These are phyloP conservation scores for Pyrochroa serraticornis DNA, from an alignment of 2,888 invertebrate species.

Conservation along the genomic window DNA sequence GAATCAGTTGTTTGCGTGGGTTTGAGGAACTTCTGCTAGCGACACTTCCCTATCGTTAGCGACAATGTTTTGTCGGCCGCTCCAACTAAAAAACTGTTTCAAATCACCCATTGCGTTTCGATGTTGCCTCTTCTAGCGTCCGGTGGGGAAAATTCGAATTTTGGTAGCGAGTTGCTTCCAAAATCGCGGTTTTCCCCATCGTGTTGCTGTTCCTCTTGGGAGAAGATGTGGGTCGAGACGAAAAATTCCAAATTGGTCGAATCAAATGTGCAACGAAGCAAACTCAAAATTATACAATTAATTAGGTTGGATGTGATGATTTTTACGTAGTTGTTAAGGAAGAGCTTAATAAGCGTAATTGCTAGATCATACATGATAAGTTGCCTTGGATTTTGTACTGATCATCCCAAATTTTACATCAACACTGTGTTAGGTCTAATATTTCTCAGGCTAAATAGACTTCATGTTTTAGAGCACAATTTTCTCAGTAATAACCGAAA, in stretches of 20 bases:
- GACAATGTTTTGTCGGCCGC: too few species aligned
- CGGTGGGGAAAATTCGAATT: too few species aligned
- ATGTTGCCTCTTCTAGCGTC: too few species aligned
- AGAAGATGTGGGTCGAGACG: not conserved
- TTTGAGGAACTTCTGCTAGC: too few species aligned
- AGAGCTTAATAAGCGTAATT: slow-evolving; percentile 30
- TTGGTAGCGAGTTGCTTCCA: too few species aligned
- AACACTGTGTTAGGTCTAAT: slow-evolving; percentile 26
- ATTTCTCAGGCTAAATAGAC: slow-evolving; percentile 28
- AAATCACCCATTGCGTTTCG: too few species aligned
- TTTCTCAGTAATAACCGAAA: slow-evolving; percentile 16
- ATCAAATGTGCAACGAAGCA: slow-evolving; percentile 25
- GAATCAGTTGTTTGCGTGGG: too few species aligned
- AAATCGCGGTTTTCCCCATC: too few species aligned
- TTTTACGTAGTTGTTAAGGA: slow-evolving; percentile 23
- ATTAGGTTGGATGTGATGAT: slow-evolving; percentile 24
- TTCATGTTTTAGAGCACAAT: slow-evolving; percentile 26
- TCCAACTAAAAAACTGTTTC: too few species aligned
- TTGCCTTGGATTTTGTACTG: slow-evolving; percentile 36
- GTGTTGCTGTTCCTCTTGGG: too few species aligned
- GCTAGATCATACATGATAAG: slow-evolving; percentile 30
- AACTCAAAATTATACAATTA: slow-evolving; percentile 13
- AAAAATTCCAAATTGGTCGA: not conserved
- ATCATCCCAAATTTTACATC: slow-evolving; percentile 19
- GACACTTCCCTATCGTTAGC: too few species aligned